A percentile compares a stretch with the other conserved stretches of the same genome.
phyloP scores from a whole-genome alignment of 2,888 invertebrate genomes.

The Lithophane ornitopus region DNA sequence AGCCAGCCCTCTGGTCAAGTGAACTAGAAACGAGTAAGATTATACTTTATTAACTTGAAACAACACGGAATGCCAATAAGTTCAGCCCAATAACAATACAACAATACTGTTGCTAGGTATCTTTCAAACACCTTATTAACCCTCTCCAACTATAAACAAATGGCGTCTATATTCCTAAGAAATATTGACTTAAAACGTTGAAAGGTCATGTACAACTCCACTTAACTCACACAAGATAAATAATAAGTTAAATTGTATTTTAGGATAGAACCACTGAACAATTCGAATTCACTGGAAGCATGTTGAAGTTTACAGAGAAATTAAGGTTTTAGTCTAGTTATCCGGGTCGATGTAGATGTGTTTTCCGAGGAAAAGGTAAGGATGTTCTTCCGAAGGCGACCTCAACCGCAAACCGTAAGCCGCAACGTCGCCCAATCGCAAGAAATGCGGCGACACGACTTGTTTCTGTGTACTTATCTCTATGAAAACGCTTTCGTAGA shows the following conservation, averaged over 20 bases:
- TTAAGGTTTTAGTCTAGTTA: neutral
- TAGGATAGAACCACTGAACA: neutral
- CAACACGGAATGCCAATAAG: no score
- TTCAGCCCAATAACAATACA: neutral
- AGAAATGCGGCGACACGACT: neutral
- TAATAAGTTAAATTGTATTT: constrained; percentile 12
- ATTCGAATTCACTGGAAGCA: no score
- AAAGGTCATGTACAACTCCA: neutral
- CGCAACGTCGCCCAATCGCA: neutral
- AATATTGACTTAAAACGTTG: constrained; percentile 1
- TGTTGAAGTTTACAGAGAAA: neutral
- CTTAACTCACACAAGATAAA: constrained; percentile 17
- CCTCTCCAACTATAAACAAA: neutral
- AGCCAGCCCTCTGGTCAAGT: no score
- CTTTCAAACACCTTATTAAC: neutral
- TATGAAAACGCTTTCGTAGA: neutral
- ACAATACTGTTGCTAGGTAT: neutral
- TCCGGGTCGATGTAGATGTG: no score
- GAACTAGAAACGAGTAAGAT: neutral
- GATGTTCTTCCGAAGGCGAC: neutral
- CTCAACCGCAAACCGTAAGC: neutral
- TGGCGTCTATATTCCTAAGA: neutral
- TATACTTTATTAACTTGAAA: neutral
- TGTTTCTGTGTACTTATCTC: neutral
- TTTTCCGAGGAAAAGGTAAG: neutral